Base-by-base conservation (phyloP, 1,140 invertebrate genomes). In the Lepidurus couesii region DNA sequence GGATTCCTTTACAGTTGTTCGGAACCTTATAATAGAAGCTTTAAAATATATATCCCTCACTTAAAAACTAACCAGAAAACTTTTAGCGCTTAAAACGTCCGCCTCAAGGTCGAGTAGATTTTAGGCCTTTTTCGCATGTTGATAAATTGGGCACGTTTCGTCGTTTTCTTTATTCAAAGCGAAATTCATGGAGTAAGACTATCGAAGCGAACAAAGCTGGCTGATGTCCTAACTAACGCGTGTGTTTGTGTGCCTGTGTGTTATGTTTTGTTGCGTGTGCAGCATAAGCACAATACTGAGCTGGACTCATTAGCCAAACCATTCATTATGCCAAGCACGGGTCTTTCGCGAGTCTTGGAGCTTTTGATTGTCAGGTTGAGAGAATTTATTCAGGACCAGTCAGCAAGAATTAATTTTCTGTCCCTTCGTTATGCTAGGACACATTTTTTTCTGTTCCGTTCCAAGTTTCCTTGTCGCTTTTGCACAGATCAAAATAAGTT, bases 91-190 rank as follows among this genome's bases (percentile, higher is more conserved):
- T 34, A 34, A 34, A 34, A 34, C 34, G 34, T 34, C 34, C 3
- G 2, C 34, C 34, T 34, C 34, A 34, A 34, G 34, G 1, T 34
- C 34, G 34, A 34, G 21, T 65, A 65, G 53, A 7, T 65, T 21
- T 65, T 7, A 7, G 16, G 16, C 53, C 16, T 7, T 65, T 65
- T 65, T n/a, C 53, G 21, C 34, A 4, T 34, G 34, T 34, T 34
- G 13, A 7, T 65, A 21, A 65, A 65, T n/a, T 9, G 6, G 8
- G 21, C 16, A 65, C 16, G 53, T 21, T 9, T 65, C 53, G n/a
- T 65, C n/a, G 53, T 65, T 9, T 65, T 65, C 53, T 65, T 21
- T 65, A 65, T 65, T 65, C n/a, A 65, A n/a, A n/a, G 53, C 21
- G n/a, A 9, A 21, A 13, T 13, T 65, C 21, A 4, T n/a, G 4